phyloP scores from a whole-genome alignment of 2,113 vertebrate genomes.

The Phycodurus eques region DNA sequence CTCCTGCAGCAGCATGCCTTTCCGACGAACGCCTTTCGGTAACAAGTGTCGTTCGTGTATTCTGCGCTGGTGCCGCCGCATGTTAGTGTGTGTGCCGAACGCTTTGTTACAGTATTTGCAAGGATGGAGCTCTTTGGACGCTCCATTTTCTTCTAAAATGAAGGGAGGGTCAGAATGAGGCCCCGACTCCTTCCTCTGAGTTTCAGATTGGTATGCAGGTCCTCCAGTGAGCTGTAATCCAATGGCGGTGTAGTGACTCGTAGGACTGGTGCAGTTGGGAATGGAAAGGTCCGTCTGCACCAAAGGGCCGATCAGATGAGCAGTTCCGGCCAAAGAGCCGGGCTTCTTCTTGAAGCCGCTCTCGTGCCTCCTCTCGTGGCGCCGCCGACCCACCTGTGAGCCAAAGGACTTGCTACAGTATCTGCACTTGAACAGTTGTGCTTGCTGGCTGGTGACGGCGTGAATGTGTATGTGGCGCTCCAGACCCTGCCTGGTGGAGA shows the following conservation, averaged over 20 bases:
- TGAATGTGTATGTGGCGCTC: constrained; percentile 95
- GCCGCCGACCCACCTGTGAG: constrained; percentile 88
- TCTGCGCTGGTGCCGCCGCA: constrained; percentile 92
- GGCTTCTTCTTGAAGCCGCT: constrained; percentile 81
- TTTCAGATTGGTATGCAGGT: constrained; percentile 50
- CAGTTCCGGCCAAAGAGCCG: constrained; percentile 60
- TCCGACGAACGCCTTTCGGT: constrained; percentile 92
- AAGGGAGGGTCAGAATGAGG: constrained; percentile 56
- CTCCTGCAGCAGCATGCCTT: constrained; percentile 86
- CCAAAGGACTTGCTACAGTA: constrained; percentile 95
- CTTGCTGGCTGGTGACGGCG: constrained; percentile 78
- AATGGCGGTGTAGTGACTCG: constrained; percentile 54
- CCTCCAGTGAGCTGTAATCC: constrained; percentile 61
- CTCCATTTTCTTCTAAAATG: constrained; percentile 82
- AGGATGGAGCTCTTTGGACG: constrained; percentile 86
- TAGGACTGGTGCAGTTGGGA: constrained; percentile 58
- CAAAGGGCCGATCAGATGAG: constrained; percentile 44
- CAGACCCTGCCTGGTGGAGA: constrained; percentile 90
- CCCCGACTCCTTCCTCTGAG: constrained; percentile 53
- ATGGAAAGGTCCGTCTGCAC: constrained; percentile 56
- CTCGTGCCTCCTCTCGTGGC: constrained; percentile 93
- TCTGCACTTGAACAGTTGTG: constrained; percentile 86
- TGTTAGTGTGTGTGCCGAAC: constrained; percentile 96
- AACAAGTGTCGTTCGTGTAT: constrained; percentile 95
- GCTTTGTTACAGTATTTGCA: constrained; percentile 97